A percentile compares a stretch with the other conserved stretches of the same genome.
Evolutionary conservation across 2,888 invertebrate genomes (phyloP).

Genomic region (Chaetogeoica ovagalla): DNA sequence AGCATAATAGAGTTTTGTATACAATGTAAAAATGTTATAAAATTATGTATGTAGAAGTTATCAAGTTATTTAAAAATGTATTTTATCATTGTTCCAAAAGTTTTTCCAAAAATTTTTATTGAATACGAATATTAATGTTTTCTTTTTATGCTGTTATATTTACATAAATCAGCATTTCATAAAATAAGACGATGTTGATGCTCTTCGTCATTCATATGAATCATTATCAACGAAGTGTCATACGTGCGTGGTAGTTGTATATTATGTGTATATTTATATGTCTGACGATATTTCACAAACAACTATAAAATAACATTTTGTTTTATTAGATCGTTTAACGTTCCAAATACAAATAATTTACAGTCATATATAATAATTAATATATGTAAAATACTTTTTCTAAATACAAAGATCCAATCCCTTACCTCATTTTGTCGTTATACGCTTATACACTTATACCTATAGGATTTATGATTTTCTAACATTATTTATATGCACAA

Average conservation of each 20-base stretch:
- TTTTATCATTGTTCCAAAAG: too few species aligned
- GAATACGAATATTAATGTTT: too few species aligned
- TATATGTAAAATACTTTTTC: background rate
- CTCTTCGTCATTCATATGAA: background rate
- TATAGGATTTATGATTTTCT: too few species aligned
- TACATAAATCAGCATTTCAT: background rate
- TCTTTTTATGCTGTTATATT: background rate
- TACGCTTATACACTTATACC: too few species aligned
- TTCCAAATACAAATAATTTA: constrained; percentile 16
- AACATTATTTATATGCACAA: background rate
- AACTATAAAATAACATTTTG: constrained; percentile 5
- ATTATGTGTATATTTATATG: background rate
- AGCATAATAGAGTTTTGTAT: too few species aligned
- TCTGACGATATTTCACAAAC: background rate
- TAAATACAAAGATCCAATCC: background rate
- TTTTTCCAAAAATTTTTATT: too few species aligned
- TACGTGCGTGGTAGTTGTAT: background rate
- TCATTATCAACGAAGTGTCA: constrained; percentile 20
- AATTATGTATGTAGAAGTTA: too few species aligned
- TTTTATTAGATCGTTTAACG: constrained; percentile 21
- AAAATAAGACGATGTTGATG: background rate
- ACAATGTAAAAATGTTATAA: too few species aligned
- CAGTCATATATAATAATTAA: too few species aligned
- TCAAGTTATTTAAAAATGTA: too few species aligned
- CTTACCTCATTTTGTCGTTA: background rate